These are phyloP conservation scores for Argya squamiceps DNA, from an alignment of 2,797 vertebrate species.

Conservation along the genomic window DNA sequence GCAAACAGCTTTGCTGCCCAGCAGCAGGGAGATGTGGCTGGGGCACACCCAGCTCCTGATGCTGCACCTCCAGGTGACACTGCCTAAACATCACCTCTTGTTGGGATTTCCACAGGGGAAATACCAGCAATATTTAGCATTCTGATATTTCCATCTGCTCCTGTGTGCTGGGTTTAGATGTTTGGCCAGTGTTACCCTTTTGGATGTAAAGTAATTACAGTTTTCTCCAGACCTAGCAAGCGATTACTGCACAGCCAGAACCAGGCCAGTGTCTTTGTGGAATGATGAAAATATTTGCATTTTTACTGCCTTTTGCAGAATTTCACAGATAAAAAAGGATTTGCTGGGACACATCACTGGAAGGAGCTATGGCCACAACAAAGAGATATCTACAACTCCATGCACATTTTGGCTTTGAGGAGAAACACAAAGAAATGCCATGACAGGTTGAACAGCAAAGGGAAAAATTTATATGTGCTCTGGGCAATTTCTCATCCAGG, in stretches of 20 bases:
- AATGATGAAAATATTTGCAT: not conserved
- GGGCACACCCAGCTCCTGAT: not conserved
- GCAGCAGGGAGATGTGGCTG: not conserved
- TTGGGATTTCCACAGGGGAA: not conserved
- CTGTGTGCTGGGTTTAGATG: not conserved
- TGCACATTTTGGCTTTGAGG: not conserved
- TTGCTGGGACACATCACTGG: not conserved
- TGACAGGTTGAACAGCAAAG: not conserved
- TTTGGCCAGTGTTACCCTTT: not conserved
- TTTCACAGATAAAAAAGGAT: constrained; percentile 16
- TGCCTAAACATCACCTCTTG: not conserved
- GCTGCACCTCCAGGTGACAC: not conserved
- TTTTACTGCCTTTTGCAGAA: constrained; percentile 8
- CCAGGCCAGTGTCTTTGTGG: not conserved
- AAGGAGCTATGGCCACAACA: not conserved
- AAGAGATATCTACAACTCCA: not conserved
- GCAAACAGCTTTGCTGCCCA: not conserved
- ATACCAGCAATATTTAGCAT: not conserved
- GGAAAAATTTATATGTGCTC: not conserved
- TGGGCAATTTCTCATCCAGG: not conserved
- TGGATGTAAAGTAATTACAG: not conserved
- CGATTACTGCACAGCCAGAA: not conserved
- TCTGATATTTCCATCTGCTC: not conserved
- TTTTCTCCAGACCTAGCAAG: not conserved
- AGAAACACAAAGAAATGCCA: not conserved